phyloP scores from a whole-genome alignment of 2,888 invertebrate species.

The Nemurella pictetii region DNA sequence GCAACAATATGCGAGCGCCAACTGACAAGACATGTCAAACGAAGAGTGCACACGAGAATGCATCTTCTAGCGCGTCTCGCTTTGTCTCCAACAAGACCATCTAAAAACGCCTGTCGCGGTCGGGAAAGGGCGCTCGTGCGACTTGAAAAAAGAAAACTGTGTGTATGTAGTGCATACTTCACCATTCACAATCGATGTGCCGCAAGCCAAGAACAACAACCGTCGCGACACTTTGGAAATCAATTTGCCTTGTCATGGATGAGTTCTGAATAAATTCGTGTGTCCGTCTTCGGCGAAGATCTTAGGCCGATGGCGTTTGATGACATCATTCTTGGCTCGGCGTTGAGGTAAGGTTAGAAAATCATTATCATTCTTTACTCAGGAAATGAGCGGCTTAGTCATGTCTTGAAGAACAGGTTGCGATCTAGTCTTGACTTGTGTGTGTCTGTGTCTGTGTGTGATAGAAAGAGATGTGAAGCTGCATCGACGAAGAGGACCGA shows the following conservation, averaged over 20 bases:
- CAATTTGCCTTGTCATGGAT: not conserved
- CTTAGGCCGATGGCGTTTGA: not conserved
- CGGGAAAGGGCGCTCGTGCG: too few species aligned
- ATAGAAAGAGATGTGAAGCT: not conserved
- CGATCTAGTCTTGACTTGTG: not conserved
- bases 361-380: constrained; percentile 3
- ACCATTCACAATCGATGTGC: not conserved
- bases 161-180: too few species aligned
- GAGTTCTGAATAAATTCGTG: not conserved
- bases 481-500: not conserved
- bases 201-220: not conserved
- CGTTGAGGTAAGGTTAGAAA: not conserved
- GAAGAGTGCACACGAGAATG: not conserved
- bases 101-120: too few species aligned
- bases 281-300: not conserved
- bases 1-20: not conserved
- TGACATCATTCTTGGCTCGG: not conserved
- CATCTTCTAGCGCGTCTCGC: not conserved
- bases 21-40: not conserved
- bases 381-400: constrained; percentile 17
- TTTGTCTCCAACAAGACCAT: not conserved
- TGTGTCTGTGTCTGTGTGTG: not conserved
- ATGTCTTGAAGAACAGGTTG: constrained; percentile 21
- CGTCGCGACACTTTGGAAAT: too few species aligned
- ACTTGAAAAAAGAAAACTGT: too few species aligned